Percentiles rank a stretch among this genome's conserved stretches.
phyloP scores from a whole-genome alignment of 1,140 invertebrate species.

The Macrosteles quadrilineatus region DNA sequence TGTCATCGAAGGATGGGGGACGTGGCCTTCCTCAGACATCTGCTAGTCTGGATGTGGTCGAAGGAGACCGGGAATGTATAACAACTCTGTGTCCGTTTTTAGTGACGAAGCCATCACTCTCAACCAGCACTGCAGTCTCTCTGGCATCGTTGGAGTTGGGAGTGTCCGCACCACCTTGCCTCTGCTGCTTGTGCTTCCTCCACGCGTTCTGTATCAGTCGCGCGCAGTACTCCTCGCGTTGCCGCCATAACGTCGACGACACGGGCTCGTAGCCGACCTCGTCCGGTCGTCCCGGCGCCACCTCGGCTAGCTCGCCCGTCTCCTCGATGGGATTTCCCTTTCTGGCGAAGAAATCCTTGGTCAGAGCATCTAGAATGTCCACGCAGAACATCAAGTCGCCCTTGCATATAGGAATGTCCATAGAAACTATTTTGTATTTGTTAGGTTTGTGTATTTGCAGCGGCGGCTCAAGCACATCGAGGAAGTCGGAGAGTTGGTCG shows the following conservation, averaged over 20 bases:
- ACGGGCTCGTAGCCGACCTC: constrained; percentile 89
- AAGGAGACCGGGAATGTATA: constrained; percentile 81
- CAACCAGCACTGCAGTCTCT: constrained; percentile 78
- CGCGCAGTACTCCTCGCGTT: constrained; percentile 94
- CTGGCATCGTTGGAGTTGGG: constrained; percentile 53
- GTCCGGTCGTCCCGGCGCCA: constrained; percentile 70
- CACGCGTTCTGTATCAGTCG: constrained; percentile 93
- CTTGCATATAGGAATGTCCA: constrained; percentile 98
- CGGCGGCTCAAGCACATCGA: constrained; percentile 91
- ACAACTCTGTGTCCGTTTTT: constrained; percentile 88
- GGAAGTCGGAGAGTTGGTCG: constrained; percentile 89
- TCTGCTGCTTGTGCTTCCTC: constrained; percentile 78
- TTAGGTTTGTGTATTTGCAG: constrained; percentile 97
- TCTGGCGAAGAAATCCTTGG: constrained; percentile 94
- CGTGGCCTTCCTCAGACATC: constrained; percentile 74
- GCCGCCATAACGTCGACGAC: constrained; percentile 89
- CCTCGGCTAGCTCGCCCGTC: constrained; percentile 76
- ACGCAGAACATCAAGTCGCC: constrained; percentile 96
- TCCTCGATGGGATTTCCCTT: constrained; percentile 93
- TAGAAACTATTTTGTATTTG: constrained; percentile 97
- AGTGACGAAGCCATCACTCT: constrained; percentile 76
- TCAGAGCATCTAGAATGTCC: constrained; percentile 95
- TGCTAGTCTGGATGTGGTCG: constrained; percentile 73
- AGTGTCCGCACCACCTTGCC: constrained; percentile 50
- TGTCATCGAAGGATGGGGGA: constrained; percentile 50